Evolutionary conservation across 2,113 vertebrate genomes (phyloP).

Genomic region (Muntiacus reevesi): DNA sequence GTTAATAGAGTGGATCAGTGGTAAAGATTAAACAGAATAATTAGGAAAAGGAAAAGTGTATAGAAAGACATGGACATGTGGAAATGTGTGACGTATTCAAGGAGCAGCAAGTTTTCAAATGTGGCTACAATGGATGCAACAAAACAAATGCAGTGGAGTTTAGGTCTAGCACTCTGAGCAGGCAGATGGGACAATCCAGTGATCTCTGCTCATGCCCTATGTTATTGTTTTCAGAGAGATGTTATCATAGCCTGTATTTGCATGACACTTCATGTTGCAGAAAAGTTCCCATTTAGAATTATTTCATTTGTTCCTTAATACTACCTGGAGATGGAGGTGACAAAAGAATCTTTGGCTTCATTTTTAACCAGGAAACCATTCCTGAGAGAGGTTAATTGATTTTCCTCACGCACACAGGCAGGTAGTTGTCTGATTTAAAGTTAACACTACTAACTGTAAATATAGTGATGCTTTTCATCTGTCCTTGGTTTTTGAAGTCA

Average conservation of each 20-base stretch:
- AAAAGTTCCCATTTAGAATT: neutral
- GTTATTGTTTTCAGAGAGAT: neutral
- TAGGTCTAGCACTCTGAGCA: fast-evolving
- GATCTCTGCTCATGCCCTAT: too few relatives aligned
- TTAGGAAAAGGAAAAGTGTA: neutral
- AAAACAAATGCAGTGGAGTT: neutral
- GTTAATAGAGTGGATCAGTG: neutral
- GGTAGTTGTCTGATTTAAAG: neutral
- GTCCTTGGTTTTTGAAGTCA: neutral
- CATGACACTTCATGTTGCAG: neutral
- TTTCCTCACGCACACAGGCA: neutral
- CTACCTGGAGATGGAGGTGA: neutral
- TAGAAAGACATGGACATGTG: neutral
- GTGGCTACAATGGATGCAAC: neutral
- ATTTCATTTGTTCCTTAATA: neutral
- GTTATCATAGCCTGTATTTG: neutral
- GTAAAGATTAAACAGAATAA: neutral
- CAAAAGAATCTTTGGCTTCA: neutral
- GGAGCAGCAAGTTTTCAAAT: neutral
- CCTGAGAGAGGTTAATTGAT: neutral
- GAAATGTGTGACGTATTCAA: neutral
- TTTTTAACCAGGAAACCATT: neutral
- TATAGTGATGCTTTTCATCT: neutral
- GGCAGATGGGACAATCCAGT: fast-evolving
- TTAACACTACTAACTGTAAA: neutral